A percentile compares a stretch with the other conserved stretches of the same genome.
phyloP scores from a whole-genome alignment of 2,888 invertebrate genomes.

The Ethmia dodecea region DNA sequence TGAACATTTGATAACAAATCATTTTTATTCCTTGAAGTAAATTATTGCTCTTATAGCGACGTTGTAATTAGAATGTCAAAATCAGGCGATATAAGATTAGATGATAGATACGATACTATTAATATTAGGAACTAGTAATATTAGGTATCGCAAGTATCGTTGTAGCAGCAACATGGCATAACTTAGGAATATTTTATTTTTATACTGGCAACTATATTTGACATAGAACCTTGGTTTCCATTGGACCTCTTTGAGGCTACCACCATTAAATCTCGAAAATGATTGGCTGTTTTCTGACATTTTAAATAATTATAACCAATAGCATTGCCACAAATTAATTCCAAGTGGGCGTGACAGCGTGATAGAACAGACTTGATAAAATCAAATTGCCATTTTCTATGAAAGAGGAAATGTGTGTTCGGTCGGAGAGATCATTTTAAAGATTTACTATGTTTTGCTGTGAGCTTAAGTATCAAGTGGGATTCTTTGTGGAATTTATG shows the following conservation, averaged over 20 bases:
- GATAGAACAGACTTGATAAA: neutral
- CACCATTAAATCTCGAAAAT: neutral
- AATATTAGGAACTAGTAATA: no score
- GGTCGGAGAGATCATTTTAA: neutral
- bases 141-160: no score
- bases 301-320: neutral
- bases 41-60: no score
- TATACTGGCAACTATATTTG: neutral
- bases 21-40: no score
- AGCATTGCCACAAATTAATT: neutral
- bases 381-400: constrained; percentile 1
- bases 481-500: neutral
- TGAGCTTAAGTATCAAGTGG: neutral
- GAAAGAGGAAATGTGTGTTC: constrained; percentile 1
- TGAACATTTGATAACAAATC: no score
- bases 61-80: no score
- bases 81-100: no score
- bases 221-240: neutral
- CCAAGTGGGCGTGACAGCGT: no score
- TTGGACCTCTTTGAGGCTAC: neutral
- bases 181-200: neutral
- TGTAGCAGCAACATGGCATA: no score
- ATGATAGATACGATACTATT: no score
- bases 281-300: neutral
- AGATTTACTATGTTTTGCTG: constrained; percentile 3